Evolutionary conservation across 1,140 invertebrate genomes (phyloP).

Genomic region (Schlechtendalia chinensis): DNA sequence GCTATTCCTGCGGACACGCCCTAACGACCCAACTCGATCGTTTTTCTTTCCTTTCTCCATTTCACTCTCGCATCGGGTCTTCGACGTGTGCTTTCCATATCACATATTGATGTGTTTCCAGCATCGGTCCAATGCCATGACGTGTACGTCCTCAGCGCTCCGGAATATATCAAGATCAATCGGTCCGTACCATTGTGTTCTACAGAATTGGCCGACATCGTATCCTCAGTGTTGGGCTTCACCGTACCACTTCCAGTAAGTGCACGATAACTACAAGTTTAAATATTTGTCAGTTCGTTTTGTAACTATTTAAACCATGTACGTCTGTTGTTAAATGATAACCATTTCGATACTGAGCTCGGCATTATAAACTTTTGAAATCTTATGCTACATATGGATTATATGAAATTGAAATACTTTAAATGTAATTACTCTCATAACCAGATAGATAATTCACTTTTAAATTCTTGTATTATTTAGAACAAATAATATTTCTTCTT

Average conservation of each 20-base stretch:
- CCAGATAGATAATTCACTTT: no score
- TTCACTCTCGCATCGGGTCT: background rate
- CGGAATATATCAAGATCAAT: background rate
- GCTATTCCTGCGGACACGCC: conserved; percentile 28
- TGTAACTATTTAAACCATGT: no score
- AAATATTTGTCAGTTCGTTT: no score
- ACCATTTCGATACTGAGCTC: no score
- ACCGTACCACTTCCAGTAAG: background rate
- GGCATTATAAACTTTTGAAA: no score
- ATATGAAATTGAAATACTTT: no score
- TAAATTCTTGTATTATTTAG: no score
- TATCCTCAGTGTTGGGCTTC: background rate
- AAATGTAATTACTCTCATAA: no score
- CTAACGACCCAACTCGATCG: background rate
- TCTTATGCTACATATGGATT: no score
- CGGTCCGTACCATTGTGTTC: background rate
- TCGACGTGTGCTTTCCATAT: background rate
- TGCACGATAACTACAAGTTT: no score
- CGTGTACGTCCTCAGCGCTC: background rate
- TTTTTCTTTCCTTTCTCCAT: background rate
- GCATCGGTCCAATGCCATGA: background rate
- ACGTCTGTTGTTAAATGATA: no score
- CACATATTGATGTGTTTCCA: background rate
- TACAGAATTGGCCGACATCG: background rate
- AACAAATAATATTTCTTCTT: no score